Percentiles rank a stretch among this genome's conserved stretches.
Conservation (phyloP, 2,113 vertebrate genomes). For the Clarias gariepinus region DNA sequence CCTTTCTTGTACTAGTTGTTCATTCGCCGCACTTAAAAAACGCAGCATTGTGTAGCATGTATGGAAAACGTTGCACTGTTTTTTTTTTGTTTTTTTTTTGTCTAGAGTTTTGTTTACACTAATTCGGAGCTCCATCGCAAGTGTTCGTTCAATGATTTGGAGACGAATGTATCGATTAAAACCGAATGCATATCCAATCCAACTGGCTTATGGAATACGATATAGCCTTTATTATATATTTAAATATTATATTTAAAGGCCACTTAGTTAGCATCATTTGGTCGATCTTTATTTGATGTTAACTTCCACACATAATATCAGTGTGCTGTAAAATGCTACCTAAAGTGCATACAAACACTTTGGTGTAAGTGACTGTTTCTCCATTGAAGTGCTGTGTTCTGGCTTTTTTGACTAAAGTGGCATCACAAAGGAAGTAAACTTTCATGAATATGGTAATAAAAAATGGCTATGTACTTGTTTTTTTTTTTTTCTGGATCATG, state of each 20-base stretch:
- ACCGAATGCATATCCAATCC: background rate
- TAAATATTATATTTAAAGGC: background rate
- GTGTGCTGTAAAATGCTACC: slow-evolving; percentile 33
- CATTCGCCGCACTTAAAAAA: slow-evolving; percentile 17
- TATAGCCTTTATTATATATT: slow-evolving; percentile 19
- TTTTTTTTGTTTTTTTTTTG: background rate
- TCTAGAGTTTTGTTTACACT: slow-evolving; percentile 1
- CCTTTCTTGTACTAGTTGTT: slow-evolving; percentile 25
- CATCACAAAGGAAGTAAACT: slow-evolving; percentile 30
- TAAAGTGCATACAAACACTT: slow-evolving; percentile 27
- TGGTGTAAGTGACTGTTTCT: slow-evolving; percentile 32
- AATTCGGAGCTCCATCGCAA: background rate
- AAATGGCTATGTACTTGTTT: slow-evolving; percentile 10
- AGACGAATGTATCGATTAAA: slow-evolving; percentile 16
- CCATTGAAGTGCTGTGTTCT: slow-evolving; percentile 16
- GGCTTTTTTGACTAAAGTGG: slow-evolving; percentile 9
- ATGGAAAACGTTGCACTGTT: slow-evolving; percentile 31
- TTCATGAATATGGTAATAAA: slow-evolving; percentile 35
- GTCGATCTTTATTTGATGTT: slow-evolving; percentile 1
- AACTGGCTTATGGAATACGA: slow-evolving; percentile 6
- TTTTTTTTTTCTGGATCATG: background rate
- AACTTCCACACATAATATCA: background rate
- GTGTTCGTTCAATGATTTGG: background rate
- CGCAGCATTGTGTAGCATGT: slow-evolving; percentile 41
- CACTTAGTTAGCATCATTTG: slow-evolving; percentile 9